Base-by-base conservation (phyloP, 2,797 vertebrate species). In the Phataginus tricuspis region DNA sequence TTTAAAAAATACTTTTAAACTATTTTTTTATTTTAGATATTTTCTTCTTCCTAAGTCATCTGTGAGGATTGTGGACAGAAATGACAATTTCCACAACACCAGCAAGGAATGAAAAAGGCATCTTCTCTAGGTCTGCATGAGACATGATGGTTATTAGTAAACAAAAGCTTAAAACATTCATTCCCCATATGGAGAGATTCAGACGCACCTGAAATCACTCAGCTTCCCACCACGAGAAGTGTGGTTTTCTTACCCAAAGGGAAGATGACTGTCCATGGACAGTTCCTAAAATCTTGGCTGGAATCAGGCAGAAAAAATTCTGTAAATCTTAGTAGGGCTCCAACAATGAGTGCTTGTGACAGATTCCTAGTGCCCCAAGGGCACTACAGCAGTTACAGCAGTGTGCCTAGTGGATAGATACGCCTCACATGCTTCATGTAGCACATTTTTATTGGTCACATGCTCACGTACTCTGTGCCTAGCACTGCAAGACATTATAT, bases 41-140 rank as follows among this genome's bases (percentile, higher is more conserved):
- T 71, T 74, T n/a, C 45, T 64, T 25, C 14, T 39, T 86, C 92
- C 59, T 63, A 37, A 85, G 29, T 90, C 61, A 91, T 27, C 55
- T 80, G 23, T 82, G 72, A 95, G 37, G 59, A 51, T 4, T 84
- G 15, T 31, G 72, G 42, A 31, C 11, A 2, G 64, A 53, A 89
- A 93, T 63, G 85, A 66, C 37, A 85, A 55, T 94, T 94, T 78
- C 79, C 34, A 49, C 4, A 42, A 66, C 15, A 72, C 18, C 10
- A 64, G 55, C 2, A 31, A 83, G 69, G 69, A 53, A 51, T 1
- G 45, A 53, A 89, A 23, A 69, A 21, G 27, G 57, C 1, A 66
- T 45, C 66, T 96, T 91, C 45, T 86, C 88, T 37, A 59, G 7
- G 37, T 89, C 51, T 86, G 68, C 82, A 82, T 23, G 42, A 89